Evolutionary conservation across 2,888 invertebrate genomes (phyloP).

Genomic region (Synergus umbraculus): DNA sequence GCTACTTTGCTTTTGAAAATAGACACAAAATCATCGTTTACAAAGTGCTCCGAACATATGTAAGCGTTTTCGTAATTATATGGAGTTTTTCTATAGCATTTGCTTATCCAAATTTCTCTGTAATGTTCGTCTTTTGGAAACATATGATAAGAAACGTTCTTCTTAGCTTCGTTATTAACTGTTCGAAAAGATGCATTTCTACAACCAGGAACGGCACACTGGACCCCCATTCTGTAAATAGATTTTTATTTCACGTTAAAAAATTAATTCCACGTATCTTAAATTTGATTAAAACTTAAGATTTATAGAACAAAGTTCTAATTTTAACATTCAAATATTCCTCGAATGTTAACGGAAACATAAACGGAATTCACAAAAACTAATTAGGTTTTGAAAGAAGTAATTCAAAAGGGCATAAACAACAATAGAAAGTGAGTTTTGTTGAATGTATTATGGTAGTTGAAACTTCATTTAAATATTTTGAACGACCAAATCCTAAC

Average conservation of each 20-base stretch:
- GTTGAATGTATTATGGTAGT: too few relatives aligned
- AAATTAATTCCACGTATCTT: neutral
- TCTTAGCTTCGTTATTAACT: neutral
- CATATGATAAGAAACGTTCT: neutral
- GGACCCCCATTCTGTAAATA: constrained; percentile 25
- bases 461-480: too few relatives aligned
- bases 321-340: too few relatives aligned
- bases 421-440: neutral
- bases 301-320: too few relatives aligned
- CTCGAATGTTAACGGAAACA: too few relatives aligned
- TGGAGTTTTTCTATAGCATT: neutral
- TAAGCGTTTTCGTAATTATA: constrained; percentile 14
- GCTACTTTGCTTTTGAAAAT: neutral
- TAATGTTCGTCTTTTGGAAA: constrained; percentile 26
- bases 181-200: neutral
- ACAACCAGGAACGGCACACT: constrained; percentile 2
- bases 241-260: neutral
- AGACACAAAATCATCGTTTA: constrained; percentile 18
- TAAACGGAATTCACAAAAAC: too few relatives aligned
- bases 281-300: neutral
- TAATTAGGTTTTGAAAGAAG: neutral
- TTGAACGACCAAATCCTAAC: too few relatives aligned
- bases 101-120: constrained; percentile 20
- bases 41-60: constrained; percentile 21
- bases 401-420: neutral